These are phyloP conservation scores for Monarcha castaneiventris DNA, from an alignment of 2,113 vertebrate species.

Conservation along the genomic window DNA sequence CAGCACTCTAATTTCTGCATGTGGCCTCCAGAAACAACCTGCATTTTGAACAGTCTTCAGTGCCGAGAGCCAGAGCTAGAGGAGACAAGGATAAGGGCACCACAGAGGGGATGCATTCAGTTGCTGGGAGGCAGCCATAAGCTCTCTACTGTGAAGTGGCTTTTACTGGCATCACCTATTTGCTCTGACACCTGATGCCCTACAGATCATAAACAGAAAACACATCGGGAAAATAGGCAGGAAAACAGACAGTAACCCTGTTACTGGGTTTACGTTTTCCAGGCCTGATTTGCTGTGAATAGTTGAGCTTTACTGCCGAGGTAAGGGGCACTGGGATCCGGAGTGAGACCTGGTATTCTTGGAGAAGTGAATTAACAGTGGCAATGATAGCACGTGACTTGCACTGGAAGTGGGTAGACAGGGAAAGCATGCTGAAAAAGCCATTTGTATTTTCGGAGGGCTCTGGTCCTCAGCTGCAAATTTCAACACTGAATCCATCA, in stretches of 20 bases:
- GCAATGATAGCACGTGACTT: not conserved
- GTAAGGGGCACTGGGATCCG: not conserved
- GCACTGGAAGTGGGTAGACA: not conserved
- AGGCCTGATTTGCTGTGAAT: slow-evolving; percentile 20
- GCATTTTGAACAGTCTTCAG: slow-evolving; percentile 22
- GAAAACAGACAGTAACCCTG: slow-evolving; percentile 35
- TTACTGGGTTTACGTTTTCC: slow-evolving; percentile 47
- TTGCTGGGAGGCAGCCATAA: slow-evolving; percentile 31
- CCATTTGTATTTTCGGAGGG: not conserved
- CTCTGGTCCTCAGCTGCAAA: not conserved
- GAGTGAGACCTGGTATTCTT: not conserved
- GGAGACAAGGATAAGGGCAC: slow-evolving; percentile 46
- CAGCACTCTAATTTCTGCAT: slow-evolving; percentile 25
- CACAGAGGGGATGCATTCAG: slow-evolving; percentile 35
- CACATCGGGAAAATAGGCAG: not conserved
- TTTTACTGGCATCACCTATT: slow-evolving; percentile 53
- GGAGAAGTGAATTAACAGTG: not conserved
- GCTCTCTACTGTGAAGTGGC: slow-evolving; percentile 29
- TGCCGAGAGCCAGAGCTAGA: not conserved
- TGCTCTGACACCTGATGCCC: slow-evolving; percentile 43
- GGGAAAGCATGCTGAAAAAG: not conserved
- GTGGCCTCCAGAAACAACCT: slow-evolving; percentile 46
- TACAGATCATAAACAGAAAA: slow-evolving; percentile 44
- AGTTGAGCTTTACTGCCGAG: not conserved
- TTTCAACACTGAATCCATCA: not conserved